phyloP scores from a whole-genome alignment of 2,113 vertebrate species.

The Myotis yumanensis region DNA sequence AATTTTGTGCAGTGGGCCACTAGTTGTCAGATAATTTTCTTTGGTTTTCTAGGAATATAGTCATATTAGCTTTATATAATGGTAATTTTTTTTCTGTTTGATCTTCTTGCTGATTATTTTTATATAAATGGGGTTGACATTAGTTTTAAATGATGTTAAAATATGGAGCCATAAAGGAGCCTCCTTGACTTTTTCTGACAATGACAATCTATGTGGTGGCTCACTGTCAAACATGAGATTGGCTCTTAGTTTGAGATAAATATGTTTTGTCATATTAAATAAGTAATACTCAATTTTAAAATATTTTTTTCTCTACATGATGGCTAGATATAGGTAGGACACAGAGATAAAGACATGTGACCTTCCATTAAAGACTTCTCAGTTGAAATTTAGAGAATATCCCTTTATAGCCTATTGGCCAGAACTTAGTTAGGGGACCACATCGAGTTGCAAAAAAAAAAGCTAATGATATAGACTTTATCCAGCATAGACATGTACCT shows the following conservation, averaged over 20 bases:
- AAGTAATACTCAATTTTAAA: neutral
- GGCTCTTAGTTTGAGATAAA: neutral
- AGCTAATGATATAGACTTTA: neutral
- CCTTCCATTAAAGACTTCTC: neutral
- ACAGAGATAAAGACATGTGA: neutral
- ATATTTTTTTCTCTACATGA: neutral
- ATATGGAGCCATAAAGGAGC: neutral
- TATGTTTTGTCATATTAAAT: neutral
- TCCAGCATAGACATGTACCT: neutral
- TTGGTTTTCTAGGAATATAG: neutral
- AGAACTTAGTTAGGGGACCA: neutral
- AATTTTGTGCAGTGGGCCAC: too few relatives aligned
- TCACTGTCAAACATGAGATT: neutral
- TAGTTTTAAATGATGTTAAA: neutral
- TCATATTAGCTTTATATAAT: neutral
- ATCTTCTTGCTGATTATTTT: neutral
- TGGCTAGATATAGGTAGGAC: neutral
- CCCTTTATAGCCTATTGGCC: neutral
- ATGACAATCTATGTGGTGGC: neutral
- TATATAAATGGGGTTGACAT: neutral
- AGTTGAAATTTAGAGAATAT: neutral
- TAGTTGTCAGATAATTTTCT: neutral
- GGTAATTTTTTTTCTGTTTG: neutral
- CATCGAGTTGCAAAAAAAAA: neutral
- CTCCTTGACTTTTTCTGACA: neutral